These are phyloP conservation scores for Megaceryle torquata DNA, from an alignment of 2,113 vertebrate species.

Conservation along the genomic window DNA sequence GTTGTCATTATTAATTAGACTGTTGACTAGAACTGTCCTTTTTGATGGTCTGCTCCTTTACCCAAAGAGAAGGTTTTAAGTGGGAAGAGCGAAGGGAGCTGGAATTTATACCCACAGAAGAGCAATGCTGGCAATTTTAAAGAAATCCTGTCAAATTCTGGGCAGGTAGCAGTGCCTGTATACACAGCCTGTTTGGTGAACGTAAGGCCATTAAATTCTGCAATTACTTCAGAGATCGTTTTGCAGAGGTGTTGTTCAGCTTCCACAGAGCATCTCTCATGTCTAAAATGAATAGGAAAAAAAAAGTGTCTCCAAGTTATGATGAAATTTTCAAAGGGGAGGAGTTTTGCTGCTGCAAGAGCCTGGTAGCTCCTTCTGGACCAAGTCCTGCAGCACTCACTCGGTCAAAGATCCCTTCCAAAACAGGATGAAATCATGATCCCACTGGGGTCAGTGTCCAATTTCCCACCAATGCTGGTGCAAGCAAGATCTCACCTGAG, in stretches of 20 bases:
- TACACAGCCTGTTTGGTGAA: background rate
- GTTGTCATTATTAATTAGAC: background rate
- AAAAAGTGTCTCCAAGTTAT: background rate
- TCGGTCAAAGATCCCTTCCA: background rate
- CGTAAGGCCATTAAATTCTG: background rate
- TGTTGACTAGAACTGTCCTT: background rate
- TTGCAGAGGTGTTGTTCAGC: slow-evolving; percentile 1
- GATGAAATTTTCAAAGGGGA: background rate
- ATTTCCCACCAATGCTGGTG: background rate
- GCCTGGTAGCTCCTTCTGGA: background rate
- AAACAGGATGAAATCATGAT: background rate
- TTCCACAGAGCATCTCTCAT: slow-evolving; percentile 1
- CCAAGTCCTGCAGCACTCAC: background rate
- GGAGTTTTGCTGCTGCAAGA: background rate
- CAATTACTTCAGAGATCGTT: slow-evolving; percentile 33
- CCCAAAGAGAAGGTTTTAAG: background rate
- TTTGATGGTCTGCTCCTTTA: background rate
- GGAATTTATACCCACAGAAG: background rate
- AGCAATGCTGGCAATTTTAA: background rate
- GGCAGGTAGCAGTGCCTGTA: slow-evolving; percentile 19
- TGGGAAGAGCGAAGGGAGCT: background rate
- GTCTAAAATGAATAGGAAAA: background rate
- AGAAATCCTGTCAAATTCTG: slow-evolving; percentile 18
- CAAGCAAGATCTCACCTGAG: background rate
- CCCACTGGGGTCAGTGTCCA: background rate